Conservation (phyloP, 2,888 invertebrate genomes). For the Nemurella pictetii region DNA sequence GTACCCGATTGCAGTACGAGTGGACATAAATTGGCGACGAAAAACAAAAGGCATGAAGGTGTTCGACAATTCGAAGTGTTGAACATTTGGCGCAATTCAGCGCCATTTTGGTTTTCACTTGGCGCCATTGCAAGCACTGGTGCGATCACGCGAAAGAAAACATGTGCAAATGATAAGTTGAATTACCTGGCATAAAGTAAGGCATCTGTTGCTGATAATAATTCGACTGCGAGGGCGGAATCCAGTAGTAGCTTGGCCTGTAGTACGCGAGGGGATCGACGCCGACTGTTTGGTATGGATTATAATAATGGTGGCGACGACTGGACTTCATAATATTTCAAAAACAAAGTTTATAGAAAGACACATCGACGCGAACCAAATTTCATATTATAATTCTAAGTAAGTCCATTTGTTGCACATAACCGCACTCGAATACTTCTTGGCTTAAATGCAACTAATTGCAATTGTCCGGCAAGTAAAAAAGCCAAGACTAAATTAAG, state of each 20-base stretch:
- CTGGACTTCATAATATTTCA: constrained; percentile 40
- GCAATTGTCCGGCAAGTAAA: not conserved
- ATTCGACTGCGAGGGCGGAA: constrained; percentile 28
- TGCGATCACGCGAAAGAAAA: not conserved
- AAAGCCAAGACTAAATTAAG: not conserved
- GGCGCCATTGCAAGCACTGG: not conserved
- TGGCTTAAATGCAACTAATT: not conserved
- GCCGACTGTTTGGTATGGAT: constrained; percentile 39
- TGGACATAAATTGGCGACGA: too few species aligned
- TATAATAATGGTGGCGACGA: constrained; percentile 39
- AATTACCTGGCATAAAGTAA: constrained; percentile 80
- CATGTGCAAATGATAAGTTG: too few species aligned
- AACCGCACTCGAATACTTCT: not conserved
- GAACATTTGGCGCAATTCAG: not conserved
- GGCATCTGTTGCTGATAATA: constrained; percentile 41
- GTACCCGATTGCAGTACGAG: too few species aligned
- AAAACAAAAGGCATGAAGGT: too few species aligned
- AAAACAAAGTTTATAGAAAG: constrained; percentile 31
- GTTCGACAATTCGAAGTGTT: not conserved
- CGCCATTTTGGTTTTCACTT: not conserved
- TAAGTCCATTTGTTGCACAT: not conserved
- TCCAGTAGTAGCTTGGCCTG: constrained; percentile 39
- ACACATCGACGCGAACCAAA: constrained; percentile 37
- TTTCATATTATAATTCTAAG: constrained; percentile 4
- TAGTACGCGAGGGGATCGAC: constrained; percentile 37